These are phyloP conservation scores for Pristionchus maxplancki DNA, from an alignment of 2,888 invertebrate species.

Conservation along the genomic window DNA sequence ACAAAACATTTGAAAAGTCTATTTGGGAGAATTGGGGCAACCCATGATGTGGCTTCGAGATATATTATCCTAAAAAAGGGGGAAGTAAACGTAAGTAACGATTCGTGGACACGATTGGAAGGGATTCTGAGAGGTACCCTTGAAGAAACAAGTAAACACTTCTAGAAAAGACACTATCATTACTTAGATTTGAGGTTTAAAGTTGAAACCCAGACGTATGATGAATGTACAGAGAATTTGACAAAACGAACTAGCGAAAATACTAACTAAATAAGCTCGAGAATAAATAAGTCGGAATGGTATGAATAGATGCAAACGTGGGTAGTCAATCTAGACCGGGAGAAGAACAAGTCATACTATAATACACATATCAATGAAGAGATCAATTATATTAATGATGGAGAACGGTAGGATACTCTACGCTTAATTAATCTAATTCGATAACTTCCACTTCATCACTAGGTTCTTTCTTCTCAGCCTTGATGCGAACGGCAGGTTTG, in stretches of 20 bases:
- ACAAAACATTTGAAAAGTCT: background rate
- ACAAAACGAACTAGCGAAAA: background rate
- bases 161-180: background rate
- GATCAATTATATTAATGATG: background rate
- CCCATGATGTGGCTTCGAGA: too few relatives aligned
- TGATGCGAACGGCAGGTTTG: too few relatives aligned
- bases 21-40: background rate
- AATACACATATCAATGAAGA: background rate
- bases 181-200: too few relatives aligned
- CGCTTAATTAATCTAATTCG: background rate
- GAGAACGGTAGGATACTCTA: background rate
- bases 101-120: too few relatives aligned
- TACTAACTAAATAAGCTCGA: background rate
- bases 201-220: background rate
- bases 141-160: background rate
- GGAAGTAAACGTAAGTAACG: too few relatives aligned
- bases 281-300: background rate
- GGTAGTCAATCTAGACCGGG: background rate
- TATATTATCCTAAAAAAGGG: background rate
- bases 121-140: background rate
- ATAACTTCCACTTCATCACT: background rate
- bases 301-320: background rate
- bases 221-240: background rate
- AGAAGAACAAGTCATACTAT: background rate
- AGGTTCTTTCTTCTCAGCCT: background rate